Percentiles rank a stretch among this genome's conserved stretches.
Conservation (phyloP, 2,888 invertebrate species). For the Deladenus siricidicola region DNA sequence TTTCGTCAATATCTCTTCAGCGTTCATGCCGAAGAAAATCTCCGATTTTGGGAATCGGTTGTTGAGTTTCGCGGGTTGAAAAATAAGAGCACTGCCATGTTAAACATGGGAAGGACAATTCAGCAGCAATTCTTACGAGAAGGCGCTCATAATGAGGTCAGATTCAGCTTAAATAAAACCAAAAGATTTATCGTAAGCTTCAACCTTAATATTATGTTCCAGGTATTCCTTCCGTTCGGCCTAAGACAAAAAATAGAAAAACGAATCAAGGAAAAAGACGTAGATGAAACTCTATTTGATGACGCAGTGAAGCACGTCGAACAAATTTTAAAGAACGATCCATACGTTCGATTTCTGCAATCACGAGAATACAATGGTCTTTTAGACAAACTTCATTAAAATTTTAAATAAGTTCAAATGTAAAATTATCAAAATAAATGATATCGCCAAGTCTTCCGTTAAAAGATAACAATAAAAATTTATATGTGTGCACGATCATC, state of each 20-base stretch:
- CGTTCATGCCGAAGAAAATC: slow-evolving; percentile 52
- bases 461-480: too few species aligned
- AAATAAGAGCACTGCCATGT: slow-evolving; percentile 43
- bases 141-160: slow-evolving; percentile 44
- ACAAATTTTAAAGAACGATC: slow-evolving; percentile 45
- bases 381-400: slow-evolving; percentile 30
- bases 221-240: slow-evolving; percentile 51
- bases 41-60: slow-evolving; percentile 50
- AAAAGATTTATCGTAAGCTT: background rate
- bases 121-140: slow-evolving; percentile 46
- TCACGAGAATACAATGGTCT: slow-evolving; percentile 39
- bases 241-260: slow-evolving; percentile 45
- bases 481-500: too few species aligned
- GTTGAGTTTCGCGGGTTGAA: slow-evolving; percentile 32
- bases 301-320: slow-evolving; percentile 51
- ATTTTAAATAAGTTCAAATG: too few species aligned
- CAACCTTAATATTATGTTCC: background rate
- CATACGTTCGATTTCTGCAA: slow-evolving; percentile 51
- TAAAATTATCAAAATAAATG: too few species aligned
- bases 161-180: background rate
- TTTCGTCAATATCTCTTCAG: slow-evolving; percentile 46
- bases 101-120: slow-evolving; percentile 44
- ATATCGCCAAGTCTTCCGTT: too few species aligned
- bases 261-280: slow-evolving; percentile 38
- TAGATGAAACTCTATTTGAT: slow-evolving; percentile 48